phyloP scores from a whole-genome alignment of 2,888 invertebrate genomes.

The Agonopterix heracliana region DNA sequence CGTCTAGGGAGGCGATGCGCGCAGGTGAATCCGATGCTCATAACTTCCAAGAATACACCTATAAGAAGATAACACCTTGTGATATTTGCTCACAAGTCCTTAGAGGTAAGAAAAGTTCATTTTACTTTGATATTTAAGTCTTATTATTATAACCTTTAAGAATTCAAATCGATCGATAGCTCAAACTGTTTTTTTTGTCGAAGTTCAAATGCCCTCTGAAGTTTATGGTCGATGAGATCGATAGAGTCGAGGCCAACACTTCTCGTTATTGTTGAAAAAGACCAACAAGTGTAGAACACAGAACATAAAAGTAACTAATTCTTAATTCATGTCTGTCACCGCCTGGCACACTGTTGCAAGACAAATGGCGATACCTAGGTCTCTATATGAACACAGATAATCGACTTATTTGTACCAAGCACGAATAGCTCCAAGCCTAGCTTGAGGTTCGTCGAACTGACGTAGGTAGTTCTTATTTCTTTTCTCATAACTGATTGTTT shows the following conservation, averaged over 20 bases:
- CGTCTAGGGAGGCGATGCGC: conserved; percentile 77
- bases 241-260: too few species aligned
- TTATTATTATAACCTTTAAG: neutral
- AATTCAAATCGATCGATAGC: neutral
- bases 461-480: neutral
- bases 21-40: conserved; percentile 83
- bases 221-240: too few species aligned
- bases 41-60: conserved; percentile 95
- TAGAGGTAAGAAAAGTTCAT: conserved; percentile 78
- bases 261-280: too few species aligned
- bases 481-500: too few species aligned
- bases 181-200: too few species aligned
- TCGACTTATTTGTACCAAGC: conserved; percentile 9
- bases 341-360: conserved; percentile 28
- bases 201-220: too few species aligned
- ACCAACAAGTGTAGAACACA: neutral
- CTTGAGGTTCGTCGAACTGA: conserved; percentile 1
- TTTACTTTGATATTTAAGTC: neutral
- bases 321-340: conserved; percentile 17
- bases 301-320: neutral
- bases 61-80: conserved; percentile 96
- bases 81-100: conserved; percentile 95
- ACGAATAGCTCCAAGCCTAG: conserved; percentile 2
- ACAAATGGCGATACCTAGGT: conserved; percentile 12
- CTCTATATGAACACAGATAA: neutral